Evolutionary conservation across 2,797 vertebrate species (phyloP), one percentile per base, ranked within the genome.

Genomic region (Sternarchorhynchus goeldii): DNA sequence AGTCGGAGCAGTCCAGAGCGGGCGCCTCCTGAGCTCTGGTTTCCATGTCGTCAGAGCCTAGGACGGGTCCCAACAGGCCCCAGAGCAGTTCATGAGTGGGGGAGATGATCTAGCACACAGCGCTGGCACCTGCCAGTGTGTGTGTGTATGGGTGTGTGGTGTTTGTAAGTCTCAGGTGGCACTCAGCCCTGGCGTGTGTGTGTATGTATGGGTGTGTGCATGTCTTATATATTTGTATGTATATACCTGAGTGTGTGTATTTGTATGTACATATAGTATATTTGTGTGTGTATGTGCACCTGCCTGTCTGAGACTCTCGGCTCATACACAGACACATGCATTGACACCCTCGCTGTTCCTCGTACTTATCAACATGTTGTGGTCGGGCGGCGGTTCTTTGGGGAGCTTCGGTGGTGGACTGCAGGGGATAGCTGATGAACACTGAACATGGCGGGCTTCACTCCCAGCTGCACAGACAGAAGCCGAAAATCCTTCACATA

Each of bases 1-100:
- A 65, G 34, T 20, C 64, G 10, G 73, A 71, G 59, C 83, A 57
- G 77, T 81, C 75, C 12, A 36, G 20, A 72, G 67, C 74, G 36
- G 65, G 80, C 67, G 25, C 17, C 2, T 32, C 25, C 71, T 39
- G 45, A 75, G 71, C 68, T 63, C 6, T 57, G 45, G 75, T 77
- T 69, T 66, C 41, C 77, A 60, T 45, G 21, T 6, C 16, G 53
- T 57, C 36, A 75, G 18, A 18, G 41, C 50, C 31, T 2, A 68
- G 34, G 39, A 72, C 50, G 58, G 73, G 80, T 78, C 78, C 78
- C 21, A 0, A 57, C 79, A 70, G 50, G 79, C 36, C 31, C 8
- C n/a, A n/a, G n/a, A 58, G 59, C 73, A 6, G 39, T 1, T 59
- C 67, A 56, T 12, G 31, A 32, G 17, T 34, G 12, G 18, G 7